phyloP scores from a whole-genome alignment of 2,113 vertebrate species.

The Halichoeres trimaculatus region DNA sequence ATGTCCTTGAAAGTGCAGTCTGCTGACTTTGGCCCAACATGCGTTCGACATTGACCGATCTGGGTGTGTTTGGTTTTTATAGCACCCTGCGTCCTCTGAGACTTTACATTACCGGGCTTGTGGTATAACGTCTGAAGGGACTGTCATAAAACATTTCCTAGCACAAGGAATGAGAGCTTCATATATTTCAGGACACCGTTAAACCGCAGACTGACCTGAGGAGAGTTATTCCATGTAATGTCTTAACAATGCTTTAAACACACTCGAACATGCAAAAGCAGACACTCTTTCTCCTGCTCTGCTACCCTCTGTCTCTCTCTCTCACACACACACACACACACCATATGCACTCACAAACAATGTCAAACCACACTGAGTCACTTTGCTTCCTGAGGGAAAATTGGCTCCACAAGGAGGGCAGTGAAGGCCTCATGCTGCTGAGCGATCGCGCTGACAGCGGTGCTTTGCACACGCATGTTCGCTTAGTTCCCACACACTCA shows the following conservation, averaged over 20 bases:
- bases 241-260: slow-evolving; percentile 8
- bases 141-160: slow-evolving; percentile 58
- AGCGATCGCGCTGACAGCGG: slow-evolving; percentile 71
- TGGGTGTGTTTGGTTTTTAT: slow-evolving; percentile 59
- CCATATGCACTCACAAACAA: slow-evolving; percentile 63
- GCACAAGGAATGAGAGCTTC: slow-evolving; percentile 27
- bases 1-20: background rate
- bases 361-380: slow-evolving; percentile 82
- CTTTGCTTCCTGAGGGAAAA: slow-evolving; percentile 78
- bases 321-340: slow-evolving; percentile 6
- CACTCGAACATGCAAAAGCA: slow-evolving; percentile 23
- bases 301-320: background rate
- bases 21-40: slow-evolving; percentile 26
- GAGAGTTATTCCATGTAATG: slow-evolving; percentile 1
- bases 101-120: slow-evolving; percentile 60
- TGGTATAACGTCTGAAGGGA: slow-evolving; percentile 46
- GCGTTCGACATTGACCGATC: background rate
- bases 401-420: slow-evolving; percentile 67
- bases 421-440: slow-evolving; percentile 63
- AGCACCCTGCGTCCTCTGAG: slow-evolving; percentile 47
- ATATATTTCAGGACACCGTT: slow-evolving; percentile 58
- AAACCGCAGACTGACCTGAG: slow-evolving; percentile 73
- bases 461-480: slow-evolving; percentile 49
- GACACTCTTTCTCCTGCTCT: slow-evolving; percentile 11
- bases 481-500: slow-evolving; percentile 41